phyloP scores from a whole-genome alignment of 2,888 invertebrate genomes.

The Ditylenchus weischeri region DNA sequence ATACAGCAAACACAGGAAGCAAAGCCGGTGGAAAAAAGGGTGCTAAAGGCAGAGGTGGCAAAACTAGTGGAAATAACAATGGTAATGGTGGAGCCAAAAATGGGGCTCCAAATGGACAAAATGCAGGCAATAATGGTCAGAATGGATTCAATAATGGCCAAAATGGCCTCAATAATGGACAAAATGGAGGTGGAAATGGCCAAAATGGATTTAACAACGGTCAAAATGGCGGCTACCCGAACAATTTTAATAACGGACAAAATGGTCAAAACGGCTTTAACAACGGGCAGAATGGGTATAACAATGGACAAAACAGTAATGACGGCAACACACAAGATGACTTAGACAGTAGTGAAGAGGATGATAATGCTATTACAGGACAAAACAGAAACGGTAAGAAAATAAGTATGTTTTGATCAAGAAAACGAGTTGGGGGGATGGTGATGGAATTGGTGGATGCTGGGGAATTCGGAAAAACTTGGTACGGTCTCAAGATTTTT shows the following conservation, averaged over 20 bases:
- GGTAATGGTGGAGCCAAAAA: background rate
- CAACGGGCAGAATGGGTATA: background rate
- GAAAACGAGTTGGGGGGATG: too few species aligned
- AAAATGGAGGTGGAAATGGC: background rate
- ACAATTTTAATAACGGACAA: background rate
- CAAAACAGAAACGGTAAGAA: background rate
- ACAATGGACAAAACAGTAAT: background rate
- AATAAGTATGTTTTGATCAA: too few species aligned
- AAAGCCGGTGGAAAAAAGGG: too few species aligned
- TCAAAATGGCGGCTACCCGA: background rate
- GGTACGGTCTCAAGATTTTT: too few species aligned
- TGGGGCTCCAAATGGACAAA: background rate
- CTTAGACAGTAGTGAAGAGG: conserved; percentile 1
- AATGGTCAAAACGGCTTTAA: background rate
- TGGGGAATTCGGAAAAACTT: too few species aligned
- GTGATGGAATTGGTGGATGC: too few species aligned
- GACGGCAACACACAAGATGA: background rate
- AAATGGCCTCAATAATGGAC: background rate
- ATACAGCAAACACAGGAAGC: too few species aligned
- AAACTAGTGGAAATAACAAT: background rate
- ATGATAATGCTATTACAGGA: conserved; percentile 4
- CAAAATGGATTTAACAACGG: background rate
- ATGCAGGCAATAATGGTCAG: background rate
- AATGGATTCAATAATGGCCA: background rate
- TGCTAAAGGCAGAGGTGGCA: too few species aligned